phyloP scores from a whole-genome alignment of 2,113 vertebrate genomes.

The Mellivora capensis region DNA sequence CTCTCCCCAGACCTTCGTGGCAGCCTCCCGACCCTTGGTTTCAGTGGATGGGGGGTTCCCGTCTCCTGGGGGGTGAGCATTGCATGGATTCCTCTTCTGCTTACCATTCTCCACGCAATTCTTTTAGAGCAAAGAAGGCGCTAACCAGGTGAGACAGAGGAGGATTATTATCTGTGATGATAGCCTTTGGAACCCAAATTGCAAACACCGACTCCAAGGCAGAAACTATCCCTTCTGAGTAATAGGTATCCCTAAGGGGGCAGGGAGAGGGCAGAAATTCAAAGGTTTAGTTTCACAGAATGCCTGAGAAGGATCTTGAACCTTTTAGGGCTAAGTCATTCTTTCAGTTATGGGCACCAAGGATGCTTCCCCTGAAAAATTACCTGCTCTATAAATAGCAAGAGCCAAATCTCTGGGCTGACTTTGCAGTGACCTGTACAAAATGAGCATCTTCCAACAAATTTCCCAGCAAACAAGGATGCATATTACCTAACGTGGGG shows the following conservation, averaged over 20 bases:
- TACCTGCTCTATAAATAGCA: conserved; percentile 24
- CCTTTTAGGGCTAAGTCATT: conserved; percentile 46
- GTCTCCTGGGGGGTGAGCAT: neutral
- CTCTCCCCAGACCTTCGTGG: neutral
- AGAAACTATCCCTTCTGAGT: neutral
- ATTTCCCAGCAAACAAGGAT: conserved; percentile 2
- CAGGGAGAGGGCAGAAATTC: neutral
- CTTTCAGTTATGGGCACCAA: neutral
- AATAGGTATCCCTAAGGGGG: neutral
- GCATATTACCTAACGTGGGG: neutral
- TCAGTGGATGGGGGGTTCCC: neutral
- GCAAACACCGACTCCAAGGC: conserved; percentile 33
- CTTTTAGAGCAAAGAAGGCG: neutral
- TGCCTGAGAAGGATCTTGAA: conserved; percentile 33
- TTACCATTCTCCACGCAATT: neutral
- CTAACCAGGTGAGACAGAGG: neutral
- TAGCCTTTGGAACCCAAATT: conserved; percentile 16
- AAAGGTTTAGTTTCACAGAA: neutral
- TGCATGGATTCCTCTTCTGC: conserved; percentile 39
- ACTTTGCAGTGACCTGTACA: neutral
- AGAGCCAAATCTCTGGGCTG: neutral
- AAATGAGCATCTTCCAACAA: conserved; percentile 21
- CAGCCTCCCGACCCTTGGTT: neutral
- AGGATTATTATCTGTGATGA: conserved; percentile 4
- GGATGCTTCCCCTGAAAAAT: conserved; percentile 30